These are phyloP conservation scores for Cremastinae sp. DNA, from an alignment of 2,888 invertebrate genomes.

Conservation along the genomic window DNA sequence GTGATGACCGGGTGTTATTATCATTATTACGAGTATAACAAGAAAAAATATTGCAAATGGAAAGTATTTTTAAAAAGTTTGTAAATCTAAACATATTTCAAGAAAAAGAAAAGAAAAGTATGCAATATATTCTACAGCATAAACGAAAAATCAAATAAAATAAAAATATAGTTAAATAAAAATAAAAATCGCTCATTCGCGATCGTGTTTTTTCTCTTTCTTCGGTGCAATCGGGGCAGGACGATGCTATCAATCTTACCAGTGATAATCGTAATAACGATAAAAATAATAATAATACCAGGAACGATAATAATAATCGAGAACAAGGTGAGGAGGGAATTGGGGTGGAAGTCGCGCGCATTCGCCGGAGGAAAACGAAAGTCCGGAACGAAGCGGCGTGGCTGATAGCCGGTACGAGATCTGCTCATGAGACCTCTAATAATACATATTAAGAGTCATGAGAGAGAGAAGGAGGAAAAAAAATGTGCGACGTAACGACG, in stretches of 20 bases:
- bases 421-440: conserved; percentile 48
- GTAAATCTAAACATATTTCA: no score
- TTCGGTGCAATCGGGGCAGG: conserved; percentile 16
- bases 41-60: no score
- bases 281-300: conserved; percentile 37
- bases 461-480: conserved; percentile 14
- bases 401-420: conserved; percentile 41
- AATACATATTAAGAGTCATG: conserved; percentile 57
- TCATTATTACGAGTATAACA: no score
- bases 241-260: conserved; percentile 42
- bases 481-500: no score
- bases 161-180: no score
- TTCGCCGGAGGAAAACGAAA: conserved; percentile 11
- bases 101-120: no score
- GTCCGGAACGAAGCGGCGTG: conserved; percentile 14
- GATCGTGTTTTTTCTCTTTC: background rate
- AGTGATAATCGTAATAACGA: conserved; percentile 34
- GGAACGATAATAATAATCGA: conserved; percentile 23
- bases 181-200: background rate
- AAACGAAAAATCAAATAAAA: no score
- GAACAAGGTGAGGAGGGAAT: conserved; percentile 9
- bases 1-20: no score
- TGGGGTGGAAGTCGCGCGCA: background rate
- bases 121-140: no score
- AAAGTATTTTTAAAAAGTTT: no score